Evolutionary conservation across 1,140 invertebrate species (phyloP).

Genomic region (Subanguina moxae): DNA sequence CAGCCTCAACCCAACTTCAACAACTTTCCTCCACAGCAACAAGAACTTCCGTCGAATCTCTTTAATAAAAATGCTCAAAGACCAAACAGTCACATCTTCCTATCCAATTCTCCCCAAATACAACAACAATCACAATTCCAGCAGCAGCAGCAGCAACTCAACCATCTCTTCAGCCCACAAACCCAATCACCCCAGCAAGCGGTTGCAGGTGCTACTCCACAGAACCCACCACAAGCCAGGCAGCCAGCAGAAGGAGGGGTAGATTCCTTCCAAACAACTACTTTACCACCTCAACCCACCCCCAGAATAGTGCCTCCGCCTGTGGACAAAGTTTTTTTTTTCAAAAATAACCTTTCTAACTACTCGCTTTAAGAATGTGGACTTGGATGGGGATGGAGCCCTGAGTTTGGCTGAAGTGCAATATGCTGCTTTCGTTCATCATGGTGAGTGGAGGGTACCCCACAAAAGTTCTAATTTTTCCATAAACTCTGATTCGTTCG

Average conservation of each 20-base stretch:
- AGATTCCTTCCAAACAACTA: constrained; percentile 12
- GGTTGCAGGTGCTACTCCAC: not conserved
- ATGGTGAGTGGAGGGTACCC: constrained; percentile 27
- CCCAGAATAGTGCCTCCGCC: constrained; percentile 22
- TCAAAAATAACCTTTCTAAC: too few relatives aligned
- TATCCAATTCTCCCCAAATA: not conserved
- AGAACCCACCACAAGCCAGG: not conserved
- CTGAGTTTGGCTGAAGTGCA: constrained; percentile 53
- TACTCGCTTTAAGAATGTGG: constrained; percentile 38
- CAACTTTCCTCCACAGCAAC: constrained; percentile 1
- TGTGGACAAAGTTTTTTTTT: constrained; percentile 44
- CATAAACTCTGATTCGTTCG: too few relatives aligned
- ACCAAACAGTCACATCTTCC: not conserved
- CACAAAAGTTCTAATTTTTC: too few relatives aligned
- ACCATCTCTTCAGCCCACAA: constrained; percentile 10
- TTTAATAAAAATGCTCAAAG: not conserved
- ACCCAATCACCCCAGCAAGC: not conserved
- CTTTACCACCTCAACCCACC: not conserved
- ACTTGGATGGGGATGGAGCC: constrained; percentile 53
- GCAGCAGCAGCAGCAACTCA: constrained; percentile 5
- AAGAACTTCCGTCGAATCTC: not conserved
- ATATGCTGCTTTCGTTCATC: constrained; percentile 58
- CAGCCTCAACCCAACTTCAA: not conserved
- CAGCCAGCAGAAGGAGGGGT: not conserved
- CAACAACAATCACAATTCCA: not conserved